Base-by-base conservation (phyloP, 1,140 invertebrate genomes). In the Conus betulinus region DNA sequence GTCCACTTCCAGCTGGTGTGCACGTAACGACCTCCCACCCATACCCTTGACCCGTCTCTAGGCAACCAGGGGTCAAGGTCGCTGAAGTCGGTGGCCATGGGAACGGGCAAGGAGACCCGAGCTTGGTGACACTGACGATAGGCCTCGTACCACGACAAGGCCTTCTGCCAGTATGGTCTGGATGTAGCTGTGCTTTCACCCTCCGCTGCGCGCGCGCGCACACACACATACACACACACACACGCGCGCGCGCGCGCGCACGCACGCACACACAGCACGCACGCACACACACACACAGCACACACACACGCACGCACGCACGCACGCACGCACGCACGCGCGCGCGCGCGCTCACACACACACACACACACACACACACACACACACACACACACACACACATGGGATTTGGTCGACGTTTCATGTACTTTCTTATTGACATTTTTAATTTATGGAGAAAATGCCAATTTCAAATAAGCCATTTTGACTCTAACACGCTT, bases 31-130 rank as follows among this genome's bases (percentile, higher is more conserved):
- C 67, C 67, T 17, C 67, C 67, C 8, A 71, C 67, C 67, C 67
- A 71, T 23, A 71, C 67, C 67, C 67, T 71, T 71, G 67, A 71
- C 67, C 67, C 67, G 67, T 71, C 17, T 7, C 67, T 71, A 71
- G 67, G 67, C 67, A 71, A 71, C 67, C 67, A 71, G 23, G 67
- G 67, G 67, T 71, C 67, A 71, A 71, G 67, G 67, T 71, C 67
- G 5, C 67, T 23, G 67, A 71, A 71, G 23, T 71, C 23, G 7
- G 67, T 71, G 8, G 67, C 67, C 67, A 11, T 71, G 67, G 67
- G 67, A 23, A 71, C 67, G 67, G 67, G 67, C 8, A 71, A 17
- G 67, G 67, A 8, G 67, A 71, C 8, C 8, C 15, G 13, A 5
- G 67, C 67, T 71, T 71, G 67, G 67, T 71, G 67, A 71, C 67